These are phyloP conservation scores for Hirundo rustica DNA, from an alignment of 2,797 vertebrate species.

Conservation along the genomic window DNA sequence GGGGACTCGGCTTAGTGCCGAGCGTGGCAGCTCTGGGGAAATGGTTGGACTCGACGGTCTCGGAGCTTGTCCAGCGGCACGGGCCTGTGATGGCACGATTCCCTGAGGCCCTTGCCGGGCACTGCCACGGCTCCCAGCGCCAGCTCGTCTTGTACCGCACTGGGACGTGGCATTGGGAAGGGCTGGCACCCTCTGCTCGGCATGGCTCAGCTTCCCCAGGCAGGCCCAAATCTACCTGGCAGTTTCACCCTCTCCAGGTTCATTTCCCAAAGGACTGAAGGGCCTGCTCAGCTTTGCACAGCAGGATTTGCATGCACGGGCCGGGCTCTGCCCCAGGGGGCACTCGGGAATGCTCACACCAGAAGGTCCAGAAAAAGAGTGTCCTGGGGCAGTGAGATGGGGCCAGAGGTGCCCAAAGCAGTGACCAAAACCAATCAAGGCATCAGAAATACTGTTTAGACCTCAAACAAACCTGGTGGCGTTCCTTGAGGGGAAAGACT, in stretches of 20 bases:
- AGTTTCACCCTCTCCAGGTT: not conserved
- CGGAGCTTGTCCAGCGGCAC: not conserved
- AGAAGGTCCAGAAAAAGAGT: not conserved
- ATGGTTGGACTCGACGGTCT: not conserved
- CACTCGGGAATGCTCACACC: not conserved
- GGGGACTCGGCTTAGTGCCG: not conserved
- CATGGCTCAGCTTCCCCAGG: too few species aligned
- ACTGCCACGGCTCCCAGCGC: not conserved
- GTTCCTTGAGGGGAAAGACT: not conserved
- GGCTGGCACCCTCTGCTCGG: not conserved
- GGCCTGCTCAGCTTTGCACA: accelerated
- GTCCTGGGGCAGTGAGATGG: not conserved
- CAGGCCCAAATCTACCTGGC: not conserved
- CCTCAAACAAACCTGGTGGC: not conserved
- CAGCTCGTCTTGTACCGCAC: not conserved
- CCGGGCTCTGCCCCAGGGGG: accelerated
- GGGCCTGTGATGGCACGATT: not conserved
- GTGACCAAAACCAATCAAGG: not conserved
- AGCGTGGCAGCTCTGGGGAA: not conserved
- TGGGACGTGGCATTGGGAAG: not conserved
- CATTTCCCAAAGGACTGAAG: not conserved
- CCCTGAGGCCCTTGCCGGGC: not conserved
- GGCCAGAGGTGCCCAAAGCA: not conserved
- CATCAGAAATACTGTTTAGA: too few species aligned
- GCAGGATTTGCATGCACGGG: accelerated